Evolutionary conservation across 2,797 vertebrate genomes (phyloP), one percentile per base, ranked within the genome.

Genomic region (Smutsia temminckii): DNA sequence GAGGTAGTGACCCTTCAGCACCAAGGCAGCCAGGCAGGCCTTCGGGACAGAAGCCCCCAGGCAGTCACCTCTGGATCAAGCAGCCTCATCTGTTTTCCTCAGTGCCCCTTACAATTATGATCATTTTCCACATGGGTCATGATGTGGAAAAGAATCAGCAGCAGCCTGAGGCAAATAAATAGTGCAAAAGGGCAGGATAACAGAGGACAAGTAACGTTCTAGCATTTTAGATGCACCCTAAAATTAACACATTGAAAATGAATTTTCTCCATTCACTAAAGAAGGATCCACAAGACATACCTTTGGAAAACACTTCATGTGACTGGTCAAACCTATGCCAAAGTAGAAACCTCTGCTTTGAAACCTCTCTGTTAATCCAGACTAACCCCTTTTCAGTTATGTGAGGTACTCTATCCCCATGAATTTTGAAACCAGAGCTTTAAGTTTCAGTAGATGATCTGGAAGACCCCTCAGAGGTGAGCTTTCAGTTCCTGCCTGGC

Each of bases 231-330:
- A 92, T 80, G 20, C 11, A 88, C 32, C 25, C 46, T 66, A 89
- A 94, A 89, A 93, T 68, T 75, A 84, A 93, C 2, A 93, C 29
- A 55, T 51, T 34, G 49, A 91, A 94, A 96, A 93, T 84, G 12
- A 85, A 78, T 77, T 94, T 57, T 89, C 32, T 66, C 46, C 49
- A 85, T 20, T 95, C 29, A 59, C 51, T 95, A 75, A 86, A 92
- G 46, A 61, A 92, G 40, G 64, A 68, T 55, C 40, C 71, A 91
- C n/a, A 93, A 95, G 27, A 75, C 8, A 59, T 34, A 85, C 0
- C 40, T 42, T 46, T 89, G 40, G 8, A 61, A 95, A 94, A 87
- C n/a, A 85, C 29, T 74, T 78, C 68, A 69, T 23, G 53, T 93
- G 37, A 90, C 20, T 78, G 93, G 46, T 23, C 68, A n/a, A 79